phyloP scores from a whole-genome alignment of 2,797 vertebrate genomes.

The Avahi laniger region DNA sequence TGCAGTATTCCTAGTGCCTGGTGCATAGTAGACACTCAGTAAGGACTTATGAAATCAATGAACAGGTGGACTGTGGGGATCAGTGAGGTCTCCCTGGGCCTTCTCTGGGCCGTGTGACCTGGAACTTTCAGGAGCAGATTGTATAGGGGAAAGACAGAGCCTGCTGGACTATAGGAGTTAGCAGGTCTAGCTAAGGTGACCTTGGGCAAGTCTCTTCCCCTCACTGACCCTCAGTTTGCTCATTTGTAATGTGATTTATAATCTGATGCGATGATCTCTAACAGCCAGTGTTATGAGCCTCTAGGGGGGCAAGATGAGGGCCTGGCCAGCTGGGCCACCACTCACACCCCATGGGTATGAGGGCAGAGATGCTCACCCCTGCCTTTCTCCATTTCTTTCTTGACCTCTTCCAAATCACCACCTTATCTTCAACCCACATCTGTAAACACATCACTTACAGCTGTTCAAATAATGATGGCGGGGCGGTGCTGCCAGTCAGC shows the following conservation, averaged over 20 bases:
- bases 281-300: background rate
- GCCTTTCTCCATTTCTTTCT: background rate
- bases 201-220: background rate
- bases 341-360: background rate
- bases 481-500: background rate
- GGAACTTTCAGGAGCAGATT: background rate
- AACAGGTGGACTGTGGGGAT: background rate
- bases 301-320: background rate
- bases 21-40: background rate
- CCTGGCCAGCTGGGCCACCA: background rate
- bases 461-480: background rate
- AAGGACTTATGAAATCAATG: background rate
- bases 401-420: background rate
- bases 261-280: background rate
- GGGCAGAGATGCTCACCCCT: background rate
- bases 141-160: background rate
- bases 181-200: background rate
- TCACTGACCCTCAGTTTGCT: background rate
- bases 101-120: background rate
- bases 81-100: background rate
- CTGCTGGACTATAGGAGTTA: background rate
- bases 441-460: slow-evolving; percentile 4
- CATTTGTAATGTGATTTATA: slow-evolving; percentile 11
- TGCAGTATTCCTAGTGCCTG: background rate
- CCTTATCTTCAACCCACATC: slow-evolving; percentile 24